phyloP scores from a whole-genome alignment of 2,888 invertebrate species.

The Petrophora chlorosata region DNA sequence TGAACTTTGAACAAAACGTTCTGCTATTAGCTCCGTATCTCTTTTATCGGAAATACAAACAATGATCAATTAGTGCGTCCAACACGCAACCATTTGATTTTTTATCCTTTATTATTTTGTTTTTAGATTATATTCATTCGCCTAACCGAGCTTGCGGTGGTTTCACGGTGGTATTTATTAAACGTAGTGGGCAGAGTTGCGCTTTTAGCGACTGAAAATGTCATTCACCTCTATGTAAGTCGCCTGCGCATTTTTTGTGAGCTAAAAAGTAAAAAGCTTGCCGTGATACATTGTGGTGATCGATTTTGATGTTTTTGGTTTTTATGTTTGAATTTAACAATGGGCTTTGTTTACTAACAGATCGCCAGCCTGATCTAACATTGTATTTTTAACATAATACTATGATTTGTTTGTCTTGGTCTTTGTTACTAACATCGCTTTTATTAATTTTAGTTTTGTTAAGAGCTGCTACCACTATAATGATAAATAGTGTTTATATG shows the following conservation, averaged over 20 bases:
- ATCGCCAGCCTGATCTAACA: too few relatives aligned
- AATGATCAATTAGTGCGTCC: constrained; percentile 20
- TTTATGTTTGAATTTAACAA: constrained; percentile 20
- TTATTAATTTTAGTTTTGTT: too few relatives aligned
- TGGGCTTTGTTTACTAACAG: constrained; percentile 17
- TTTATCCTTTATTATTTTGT: constrained; percentile 43
- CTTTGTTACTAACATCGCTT: too few relatives aligned
- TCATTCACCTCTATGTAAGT: constrained; percentile 80
- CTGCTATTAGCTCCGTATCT: constrained; percentile 13
- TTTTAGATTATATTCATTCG: constrained; percentile 65
- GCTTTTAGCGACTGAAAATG: constrained; percentile 56
- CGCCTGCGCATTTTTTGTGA: constrained; percentile 38
- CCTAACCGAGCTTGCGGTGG: constrained; percentile 57
- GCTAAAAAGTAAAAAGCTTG: constrained; percentile 18
- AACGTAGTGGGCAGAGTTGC: constrained; percentile 42
- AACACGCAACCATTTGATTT: constrained; percentile 13
- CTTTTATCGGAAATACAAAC: constrained; percentile 28
- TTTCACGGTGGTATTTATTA: constrained; percentile 49
- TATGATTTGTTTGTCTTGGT: background rate
- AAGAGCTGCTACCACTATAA: too few relatives aligned
- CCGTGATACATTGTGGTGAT: background rate
- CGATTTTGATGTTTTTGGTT: constrained; percentile 13
- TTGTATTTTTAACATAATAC: background rate
- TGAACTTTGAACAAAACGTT: too few relatives aligned
- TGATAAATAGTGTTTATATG: too few relatives aligned